Evolutionary conservation across 2,113 vertebrate genomes (phyloP).

Genomic region (Prinia subflava): DNA sequence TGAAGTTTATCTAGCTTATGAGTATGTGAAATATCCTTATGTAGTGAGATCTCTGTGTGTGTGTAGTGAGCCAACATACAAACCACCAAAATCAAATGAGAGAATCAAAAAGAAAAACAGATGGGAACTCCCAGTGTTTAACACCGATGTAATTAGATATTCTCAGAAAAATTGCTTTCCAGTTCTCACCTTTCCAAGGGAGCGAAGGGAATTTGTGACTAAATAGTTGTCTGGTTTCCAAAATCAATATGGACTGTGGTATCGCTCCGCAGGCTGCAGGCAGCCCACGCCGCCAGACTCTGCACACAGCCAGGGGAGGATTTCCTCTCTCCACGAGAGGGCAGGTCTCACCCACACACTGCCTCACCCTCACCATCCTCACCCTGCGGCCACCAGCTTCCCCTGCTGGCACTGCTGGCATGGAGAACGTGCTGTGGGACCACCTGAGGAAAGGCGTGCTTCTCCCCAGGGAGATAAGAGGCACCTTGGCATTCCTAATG

Average conservation of each 20-base stretch:
- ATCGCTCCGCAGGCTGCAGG: background rate
- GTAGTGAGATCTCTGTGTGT: background rate
- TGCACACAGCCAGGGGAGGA: background rate
- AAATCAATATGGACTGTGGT: background rate
- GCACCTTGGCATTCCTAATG: background rate
- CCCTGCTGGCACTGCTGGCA: background rate
- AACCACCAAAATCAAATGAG: background rate
- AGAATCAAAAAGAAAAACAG: background rate
- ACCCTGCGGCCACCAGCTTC: background rate
- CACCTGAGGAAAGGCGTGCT: background rate
- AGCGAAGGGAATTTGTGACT: background rate
- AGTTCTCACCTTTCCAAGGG: background rate
- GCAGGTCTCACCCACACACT: slow-evolving; percentile 42
- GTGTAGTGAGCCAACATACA: background rate
- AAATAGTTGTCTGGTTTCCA: background rate
- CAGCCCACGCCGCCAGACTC: background rate
- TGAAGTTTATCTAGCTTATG: background rate
- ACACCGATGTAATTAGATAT: background rate
- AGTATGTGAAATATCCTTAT: background rate
- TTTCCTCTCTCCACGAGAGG: slow-evolving; percentile 70
- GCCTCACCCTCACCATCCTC: background rate
- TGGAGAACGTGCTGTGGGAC: background rate
- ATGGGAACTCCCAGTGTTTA: background rate
- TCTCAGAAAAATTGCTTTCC: background rate
- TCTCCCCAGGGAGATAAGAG: background rate